phyloP scores from a whole-genome alignment of 2,888 invertebrate genomes.

The Sarcophaga variegata region DNA sequence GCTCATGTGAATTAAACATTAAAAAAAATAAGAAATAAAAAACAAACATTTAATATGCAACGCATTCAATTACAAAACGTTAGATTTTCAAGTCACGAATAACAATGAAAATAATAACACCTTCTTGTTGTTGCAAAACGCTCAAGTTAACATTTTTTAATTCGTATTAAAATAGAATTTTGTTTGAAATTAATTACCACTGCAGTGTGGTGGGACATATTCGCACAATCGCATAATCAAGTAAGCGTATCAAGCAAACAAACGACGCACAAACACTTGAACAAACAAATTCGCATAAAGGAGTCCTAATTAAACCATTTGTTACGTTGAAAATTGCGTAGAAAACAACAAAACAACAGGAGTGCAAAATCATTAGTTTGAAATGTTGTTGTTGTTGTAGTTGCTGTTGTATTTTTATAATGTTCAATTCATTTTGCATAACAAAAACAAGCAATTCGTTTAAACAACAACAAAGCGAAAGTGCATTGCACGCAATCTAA shows the following conservation, averaged over 20 bases:
- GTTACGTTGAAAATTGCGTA: conserved; percentile 51
- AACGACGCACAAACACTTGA: background rate
- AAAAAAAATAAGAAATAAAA: background rate
- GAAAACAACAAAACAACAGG: conserved; percentile 11
- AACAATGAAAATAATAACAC: conserved; percentile 44
- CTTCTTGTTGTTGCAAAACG: background rate
- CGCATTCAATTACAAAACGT: conserved; percentile 32
- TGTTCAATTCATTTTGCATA: conserved; percentile 32
- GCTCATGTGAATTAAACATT: no score
- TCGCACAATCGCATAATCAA: conserved; percentile 29
- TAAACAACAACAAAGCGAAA: conserved; percentile 25
- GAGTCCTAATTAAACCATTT: conserved; percentile 59
- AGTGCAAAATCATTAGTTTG: no score
- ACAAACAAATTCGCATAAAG: background rate
- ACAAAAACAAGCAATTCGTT: conserved; percentile 22
- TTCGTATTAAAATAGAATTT: conserved; percentile 51
- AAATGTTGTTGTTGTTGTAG: no score
- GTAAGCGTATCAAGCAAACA: conserved; percentile 9
- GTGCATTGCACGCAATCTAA: conserved; percentile 52
- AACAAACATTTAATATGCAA: conserved; percentile 25
- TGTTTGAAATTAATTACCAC: conserved; percentile 63
- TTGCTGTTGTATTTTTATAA: background rate
- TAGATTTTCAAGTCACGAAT: conserved; percentile 50
- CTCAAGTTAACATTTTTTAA: conserved; percentile 21
- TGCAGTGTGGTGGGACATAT: conserved; percentile 55